phyloP scores from a whole-genome alignment of 2,888 invertebrate species.

The Congeria kusceri region DNA sequence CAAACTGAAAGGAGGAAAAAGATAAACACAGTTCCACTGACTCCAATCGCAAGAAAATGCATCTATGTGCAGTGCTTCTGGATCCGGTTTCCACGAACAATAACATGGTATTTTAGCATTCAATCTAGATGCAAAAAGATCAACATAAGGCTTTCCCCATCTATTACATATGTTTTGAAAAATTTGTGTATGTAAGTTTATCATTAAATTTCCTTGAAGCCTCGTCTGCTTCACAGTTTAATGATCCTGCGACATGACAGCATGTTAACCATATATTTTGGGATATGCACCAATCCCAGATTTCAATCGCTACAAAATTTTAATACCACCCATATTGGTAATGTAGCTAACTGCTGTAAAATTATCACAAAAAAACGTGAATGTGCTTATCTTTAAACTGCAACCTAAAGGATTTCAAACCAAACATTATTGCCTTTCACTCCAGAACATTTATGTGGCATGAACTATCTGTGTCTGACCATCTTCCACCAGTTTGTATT shows the following conservation, averaged over 20 bases:
- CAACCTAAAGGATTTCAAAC: constrained; percentile 27
- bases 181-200: constrained; percentile 1
- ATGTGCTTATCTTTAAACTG: constrained; percentile 27
- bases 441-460: constrained; percentile 51
- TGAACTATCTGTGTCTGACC: constrained; percentile 23
- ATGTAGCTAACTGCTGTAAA: constrained; percentile 38
- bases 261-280: constrained; percentile 18
- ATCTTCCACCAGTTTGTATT: too few relatives aligned
- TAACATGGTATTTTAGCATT: constrained; percentile 28
- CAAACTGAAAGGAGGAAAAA: constrained; percentile 41
- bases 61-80: constrained; percentile 16
- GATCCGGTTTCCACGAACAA: constrained; percentile 43
- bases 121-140: constrained; percentile 36
- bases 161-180: constrained; percentile 5
- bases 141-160: constrained; percentile 15
- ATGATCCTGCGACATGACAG: constrained; percentile 19
- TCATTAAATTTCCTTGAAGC: constrained; percentile 20
- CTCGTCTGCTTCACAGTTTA: constrained; percentile 11
- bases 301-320: constrained; percentile 16
- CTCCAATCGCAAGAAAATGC: constrained; percentile 33
- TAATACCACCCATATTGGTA: constrained; percentile 31
- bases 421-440: constrained; percentile 31
- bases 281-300: constrained; percentile 29
- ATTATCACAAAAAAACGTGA: constrained; percentile 36
- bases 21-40: background rate